Percentiles rank a stretch among this genome's conserved stretches.
phyloP scores from a whole-genome alignment of 1,140 invertebrate genomes.

The Temnothorax nylanderi region DNA sequence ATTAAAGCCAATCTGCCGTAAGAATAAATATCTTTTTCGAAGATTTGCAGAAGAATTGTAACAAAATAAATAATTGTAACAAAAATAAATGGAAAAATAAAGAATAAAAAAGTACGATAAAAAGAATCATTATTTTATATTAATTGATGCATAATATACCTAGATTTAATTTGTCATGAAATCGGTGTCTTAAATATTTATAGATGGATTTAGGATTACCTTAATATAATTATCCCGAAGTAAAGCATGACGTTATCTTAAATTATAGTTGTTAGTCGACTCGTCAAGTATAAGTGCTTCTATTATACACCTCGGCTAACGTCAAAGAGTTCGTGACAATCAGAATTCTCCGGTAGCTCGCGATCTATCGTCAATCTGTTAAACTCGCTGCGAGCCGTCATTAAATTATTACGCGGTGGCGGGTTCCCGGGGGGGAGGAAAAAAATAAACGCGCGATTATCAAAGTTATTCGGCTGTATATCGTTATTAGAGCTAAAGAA shows the following conservation, averaged over 20 bases:
- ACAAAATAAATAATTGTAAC: no score
- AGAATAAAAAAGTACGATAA: background rate
- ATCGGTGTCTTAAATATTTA: background rate
- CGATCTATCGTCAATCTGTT: slow-evolving; percentile 48
- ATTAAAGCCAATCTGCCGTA: background rate
- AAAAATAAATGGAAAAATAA: background rate
- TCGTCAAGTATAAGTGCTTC: background rate
- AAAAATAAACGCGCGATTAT: slow-evolving; percentile 45
- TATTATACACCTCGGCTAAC: slow-evolving; percentile 37
- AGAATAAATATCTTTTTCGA: background rate
- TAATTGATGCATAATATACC: background rate
- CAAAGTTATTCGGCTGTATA: slow-evolving; percentile 57
- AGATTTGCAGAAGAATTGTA: background rate
- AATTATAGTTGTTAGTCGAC: slow-evolving; percentile 14
- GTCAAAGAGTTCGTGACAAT: slow-evolving; percentile 49
- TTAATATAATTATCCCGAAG: background rate
- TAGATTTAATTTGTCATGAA: slow-evolving; percentile 4
- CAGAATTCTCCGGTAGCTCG: slow-evolving; percentile 19
- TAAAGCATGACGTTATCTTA: slow-evolving; percentile 4
- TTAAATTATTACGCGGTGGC: slow-evolving; percentile 60
- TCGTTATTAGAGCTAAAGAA: slow-evolving; percentile 42
- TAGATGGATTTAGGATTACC: background rate
- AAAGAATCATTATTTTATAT: background rate
- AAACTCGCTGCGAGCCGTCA: slow-evolving; percentile 38
- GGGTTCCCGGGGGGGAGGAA: background rate